Percentiles rank a stretch among this genome's conserved stretches.
These are phyloP conservation scores for Erythrolamprus reginae DNA, from an alignment of 2,113 vertebrate species.

Conservation along the genomic window DNA sequence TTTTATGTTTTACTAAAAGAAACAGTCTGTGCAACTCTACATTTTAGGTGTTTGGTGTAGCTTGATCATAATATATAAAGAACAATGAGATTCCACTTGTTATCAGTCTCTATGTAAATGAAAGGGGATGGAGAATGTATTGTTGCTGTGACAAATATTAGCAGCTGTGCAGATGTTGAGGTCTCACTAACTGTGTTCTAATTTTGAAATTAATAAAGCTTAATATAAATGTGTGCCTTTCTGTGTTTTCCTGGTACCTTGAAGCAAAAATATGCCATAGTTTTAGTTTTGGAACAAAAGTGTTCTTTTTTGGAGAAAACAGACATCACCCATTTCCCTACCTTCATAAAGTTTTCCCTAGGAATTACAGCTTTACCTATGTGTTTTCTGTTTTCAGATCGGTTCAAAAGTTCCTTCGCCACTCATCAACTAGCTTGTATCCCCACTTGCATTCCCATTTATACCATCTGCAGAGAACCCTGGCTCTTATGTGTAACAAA, in stretches of 20 bases:
- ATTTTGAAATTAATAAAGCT: conserved; percentile 27
- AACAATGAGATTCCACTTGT: neutral
- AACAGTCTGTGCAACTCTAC: neutral
- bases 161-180: neutral
- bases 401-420: neutral
- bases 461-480: neutral
- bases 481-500: conserved; percentile 5
- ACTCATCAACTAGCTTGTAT: neutral
- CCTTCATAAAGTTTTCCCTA: neutral
- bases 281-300: neutral
- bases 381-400: neutral
- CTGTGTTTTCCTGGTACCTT: neutral
- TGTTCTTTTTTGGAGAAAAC: neutral
- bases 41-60: neutral
- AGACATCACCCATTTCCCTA: neutral
- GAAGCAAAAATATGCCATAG: neutral
- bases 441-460: neutral
- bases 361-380: neutral
- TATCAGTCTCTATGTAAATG: too few species aligned
- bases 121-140: neutral
- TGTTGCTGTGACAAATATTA: neutral
- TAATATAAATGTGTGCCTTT: conserved; percentile 13
- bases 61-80: neutral
- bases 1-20: neutral
- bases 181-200: conserved; percentile 13